Percentiles rank a stretch among this genome's conserved stretches.
Evolutionary conservation across 2,888 invertebrate species (phyloP).

Genomic region (Hypomecis punctinalis): DNA sequence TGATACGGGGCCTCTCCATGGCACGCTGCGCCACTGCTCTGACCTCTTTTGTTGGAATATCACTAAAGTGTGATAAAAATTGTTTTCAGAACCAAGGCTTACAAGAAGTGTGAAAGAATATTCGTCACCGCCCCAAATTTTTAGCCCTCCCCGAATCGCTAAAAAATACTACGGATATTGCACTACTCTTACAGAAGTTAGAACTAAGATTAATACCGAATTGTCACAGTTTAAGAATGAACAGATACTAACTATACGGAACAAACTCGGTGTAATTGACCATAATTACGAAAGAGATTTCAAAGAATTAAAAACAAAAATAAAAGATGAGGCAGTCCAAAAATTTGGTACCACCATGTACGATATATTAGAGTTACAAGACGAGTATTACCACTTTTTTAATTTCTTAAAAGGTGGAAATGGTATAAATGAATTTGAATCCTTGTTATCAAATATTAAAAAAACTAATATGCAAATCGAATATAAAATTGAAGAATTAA

Average conservation of each 20-base stretch:
- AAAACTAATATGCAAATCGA: slow-evolving; percentile 28
- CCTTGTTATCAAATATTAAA: slow-evolving; percentile 26
- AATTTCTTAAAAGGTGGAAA: slow-evolving; percentile 17
- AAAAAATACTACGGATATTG: slow-evolving; percentile 42
- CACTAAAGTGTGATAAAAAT: not conserved
- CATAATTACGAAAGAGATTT: not conserved
- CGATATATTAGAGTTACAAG: slow-evolving; percentile 55
- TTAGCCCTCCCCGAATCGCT: not conserved
- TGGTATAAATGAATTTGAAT: not conserved
- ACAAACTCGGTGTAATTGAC: slow-evolving; percentile 20
- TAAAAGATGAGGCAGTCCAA: slow-evolving; percentile 51
- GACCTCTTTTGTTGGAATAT: too few relatives aligned
- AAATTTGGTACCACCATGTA: slow-evolving; percentile 57
- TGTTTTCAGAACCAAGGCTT: slow-evolving; percentile 4
- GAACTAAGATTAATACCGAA: slow-evolving; percentile 36
- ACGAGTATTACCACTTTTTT: slow-evolving; percentile 52
- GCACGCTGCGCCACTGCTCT: too few relatives aligned
- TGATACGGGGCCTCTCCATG: too few relatives aligned
- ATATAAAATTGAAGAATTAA: slow-evolving; percentile 35
- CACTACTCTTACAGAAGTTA: slow-evolving; percentile 47
- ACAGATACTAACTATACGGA: slow-evolving; percentile 10
- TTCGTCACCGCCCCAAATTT: not conserved
- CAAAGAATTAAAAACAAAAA: slow-evolving; percentile 36
- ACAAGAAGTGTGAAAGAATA: slow-evolving; percentile 2
- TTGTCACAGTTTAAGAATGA: slow-evolving; percentile 36